A percentile compares a stretch with the other conserved stretches of the same genome.
Conservation (phyloP, 2,888 invertebrate species). For the Acrobasis repandana region DNA sequence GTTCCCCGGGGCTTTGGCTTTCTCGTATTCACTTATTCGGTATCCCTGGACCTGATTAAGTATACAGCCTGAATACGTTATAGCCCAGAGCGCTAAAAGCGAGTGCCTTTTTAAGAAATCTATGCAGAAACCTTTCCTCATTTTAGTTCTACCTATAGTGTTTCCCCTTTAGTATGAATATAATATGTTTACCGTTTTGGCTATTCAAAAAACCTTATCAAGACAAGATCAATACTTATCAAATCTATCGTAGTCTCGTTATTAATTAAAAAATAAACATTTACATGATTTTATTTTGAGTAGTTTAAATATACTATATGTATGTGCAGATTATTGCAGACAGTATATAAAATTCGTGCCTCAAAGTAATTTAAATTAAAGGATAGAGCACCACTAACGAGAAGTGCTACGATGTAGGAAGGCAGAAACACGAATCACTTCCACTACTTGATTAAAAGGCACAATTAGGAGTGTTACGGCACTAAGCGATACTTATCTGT, state of each 20-base stretch:
- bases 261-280: too few relatives aligned
- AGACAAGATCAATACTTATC: not conserved
- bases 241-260: too few relatives aligned
- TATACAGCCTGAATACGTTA: conserved; percentile 38
- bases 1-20: not conserved
- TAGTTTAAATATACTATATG: too few relatives aligned
- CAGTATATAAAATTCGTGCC: too few relatives aligned
- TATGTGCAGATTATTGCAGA: too few relatives aligned
- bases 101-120: conserved; percentile 9
- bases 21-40: conserved; percentile 9
- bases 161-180: not conserved
- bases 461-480: conserved; percentile 27
- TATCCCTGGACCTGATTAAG: conserved; percentile 8
- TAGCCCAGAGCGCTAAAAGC: conserved; percentile 10
- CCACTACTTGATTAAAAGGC: conserved; percentile 17
- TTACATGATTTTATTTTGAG: too few relatives aligned
- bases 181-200: not conserved
- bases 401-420: not conserved
- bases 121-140: not conserved
- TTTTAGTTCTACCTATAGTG: not conserved
- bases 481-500: conserved; percentile 32
- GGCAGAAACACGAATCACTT: conserved; percentile 3
- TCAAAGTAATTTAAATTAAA: not conserved
- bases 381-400: not conserved
- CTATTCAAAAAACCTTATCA: not conserved